phyloP scores from a whole-genome alignment of 2,797 vertebrate genomes.

The Phoxinus dragarum region DNA sequence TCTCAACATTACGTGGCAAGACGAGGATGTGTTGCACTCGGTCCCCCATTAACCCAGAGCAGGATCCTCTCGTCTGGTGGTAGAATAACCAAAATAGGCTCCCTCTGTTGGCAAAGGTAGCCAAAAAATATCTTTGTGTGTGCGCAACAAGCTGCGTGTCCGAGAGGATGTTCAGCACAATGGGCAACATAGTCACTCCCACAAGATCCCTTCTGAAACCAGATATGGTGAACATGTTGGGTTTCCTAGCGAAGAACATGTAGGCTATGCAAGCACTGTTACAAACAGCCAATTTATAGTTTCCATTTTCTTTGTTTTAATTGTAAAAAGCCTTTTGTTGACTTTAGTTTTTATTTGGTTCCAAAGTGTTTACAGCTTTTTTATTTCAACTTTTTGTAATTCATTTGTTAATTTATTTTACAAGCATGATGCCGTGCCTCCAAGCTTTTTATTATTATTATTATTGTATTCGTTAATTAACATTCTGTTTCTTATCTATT shows the following conservation, averaged over 20 bases:
- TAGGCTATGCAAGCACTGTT: not conserved
- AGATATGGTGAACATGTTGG: not conserved
- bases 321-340: no score
- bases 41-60: not conserved
- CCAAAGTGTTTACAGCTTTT: no score
- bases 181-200: not conserved
- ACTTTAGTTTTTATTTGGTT: no score
- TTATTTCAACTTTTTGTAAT: no score
- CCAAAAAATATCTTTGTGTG: not conserved
- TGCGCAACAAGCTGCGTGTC: not conserved
- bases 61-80: not conserved
- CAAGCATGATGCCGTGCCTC: no score
- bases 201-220: not conserved
- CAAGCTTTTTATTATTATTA: no score
- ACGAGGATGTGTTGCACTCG: not conserved
- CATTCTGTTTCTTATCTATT: no score
- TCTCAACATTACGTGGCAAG: no score
- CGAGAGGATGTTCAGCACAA: not conserved
- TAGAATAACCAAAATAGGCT: not conserved
- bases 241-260: not conserved
- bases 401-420: no score
- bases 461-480: no score
- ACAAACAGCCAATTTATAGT: no score
- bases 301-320: no score
- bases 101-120: not conserved